These are phyloP conservation scores for Syngnathus typhle DNA, from an alignment of 2,113 vertebrate species.

Conservation along the genomic window DNA sequence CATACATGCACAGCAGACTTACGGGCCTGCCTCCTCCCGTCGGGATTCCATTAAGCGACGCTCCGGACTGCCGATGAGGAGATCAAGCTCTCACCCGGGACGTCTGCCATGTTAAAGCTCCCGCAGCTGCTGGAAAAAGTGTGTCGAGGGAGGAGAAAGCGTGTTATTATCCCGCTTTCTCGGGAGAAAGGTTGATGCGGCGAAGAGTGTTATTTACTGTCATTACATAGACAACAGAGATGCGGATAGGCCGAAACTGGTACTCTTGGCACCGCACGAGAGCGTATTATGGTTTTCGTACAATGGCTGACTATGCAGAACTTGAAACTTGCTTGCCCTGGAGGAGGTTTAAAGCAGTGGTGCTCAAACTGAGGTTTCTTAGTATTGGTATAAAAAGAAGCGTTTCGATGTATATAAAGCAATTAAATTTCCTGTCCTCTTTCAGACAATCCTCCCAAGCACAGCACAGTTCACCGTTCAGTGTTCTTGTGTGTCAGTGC, in stretches of 20 bases:
- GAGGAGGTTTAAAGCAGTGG: not conserved
- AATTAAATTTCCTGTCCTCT: not conserved
- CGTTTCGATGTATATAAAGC: too few relatives aligned
- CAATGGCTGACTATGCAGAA: conserved; percentile 26
- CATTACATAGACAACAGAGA: conserved; percentile 19
- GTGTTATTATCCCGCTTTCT: conserved; percentile 34
- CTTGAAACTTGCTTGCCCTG: conserved; percentile 19
- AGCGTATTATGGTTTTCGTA: conserved; percentile 26
- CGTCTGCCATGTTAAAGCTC: conserved; percentile 19
- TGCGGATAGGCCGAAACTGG: conserved; percentile 19
- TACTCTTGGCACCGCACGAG: conserved; percentile 20
- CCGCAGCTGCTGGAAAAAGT: conserved; percentile 13
- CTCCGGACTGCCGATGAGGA: conserved; percentile 34
- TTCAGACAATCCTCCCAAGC: not conserved
- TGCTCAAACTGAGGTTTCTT: not conserved
- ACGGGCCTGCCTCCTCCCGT: conserved; percentile 17
- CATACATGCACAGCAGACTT: conserved; percentile 15
- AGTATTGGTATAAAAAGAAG: too few relatives aligned
- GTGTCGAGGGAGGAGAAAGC: not conserved
- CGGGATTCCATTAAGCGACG: conserved; percentile 43
- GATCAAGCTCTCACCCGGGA: conserved; percentile 36
- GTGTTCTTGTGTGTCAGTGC: conserved; percentile 3
- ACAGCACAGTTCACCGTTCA: not conserved
- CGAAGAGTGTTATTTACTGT: conserved; percentile 21
- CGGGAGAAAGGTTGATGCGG: conserved; percentile 13